These are phyloP conservation scores for Tringa solitaria DNA, from an alignment of 2,113 vertebrate species.

Conservation along the genomic window DNA sequence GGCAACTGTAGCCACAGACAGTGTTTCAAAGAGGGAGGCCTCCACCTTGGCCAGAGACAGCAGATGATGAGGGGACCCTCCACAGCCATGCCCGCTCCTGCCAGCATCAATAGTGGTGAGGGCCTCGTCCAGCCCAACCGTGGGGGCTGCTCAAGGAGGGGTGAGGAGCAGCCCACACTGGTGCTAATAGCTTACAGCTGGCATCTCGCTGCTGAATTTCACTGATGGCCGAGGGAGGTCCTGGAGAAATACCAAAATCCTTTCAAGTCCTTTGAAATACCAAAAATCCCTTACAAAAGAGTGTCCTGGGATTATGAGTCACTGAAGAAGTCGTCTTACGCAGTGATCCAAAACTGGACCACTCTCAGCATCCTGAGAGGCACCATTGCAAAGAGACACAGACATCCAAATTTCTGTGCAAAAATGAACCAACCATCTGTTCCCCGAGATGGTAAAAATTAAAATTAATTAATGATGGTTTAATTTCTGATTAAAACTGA, in stretches of 20 bases:
- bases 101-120: neutral
- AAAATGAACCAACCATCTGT: neutral
- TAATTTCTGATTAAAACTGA: no score
- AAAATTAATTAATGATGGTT: no score
- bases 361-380: neutral
- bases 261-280: neutral
- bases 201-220: fast-evolving
- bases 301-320: neutral
- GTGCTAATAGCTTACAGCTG: neutral
- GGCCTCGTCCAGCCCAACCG: fast-evolving
- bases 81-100: neutral
- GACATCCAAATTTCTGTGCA: neutral
- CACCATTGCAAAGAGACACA: neutral
- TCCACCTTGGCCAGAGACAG: neutral
- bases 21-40: neutral
- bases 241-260: neutral
- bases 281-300: neutral
- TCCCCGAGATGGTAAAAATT: no score
- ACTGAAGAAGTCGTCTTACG: neutral
- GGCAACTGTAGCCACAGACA: neutral
- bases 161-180: no score
- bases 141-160: neutral
- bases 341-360: neutral
- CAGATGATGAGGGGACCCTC: neutral
- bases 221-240: neutral